Evolutionary conservation across 1,140 invertebrate species (phyloP).

Genomic region (Conus betulinus): DNA sequence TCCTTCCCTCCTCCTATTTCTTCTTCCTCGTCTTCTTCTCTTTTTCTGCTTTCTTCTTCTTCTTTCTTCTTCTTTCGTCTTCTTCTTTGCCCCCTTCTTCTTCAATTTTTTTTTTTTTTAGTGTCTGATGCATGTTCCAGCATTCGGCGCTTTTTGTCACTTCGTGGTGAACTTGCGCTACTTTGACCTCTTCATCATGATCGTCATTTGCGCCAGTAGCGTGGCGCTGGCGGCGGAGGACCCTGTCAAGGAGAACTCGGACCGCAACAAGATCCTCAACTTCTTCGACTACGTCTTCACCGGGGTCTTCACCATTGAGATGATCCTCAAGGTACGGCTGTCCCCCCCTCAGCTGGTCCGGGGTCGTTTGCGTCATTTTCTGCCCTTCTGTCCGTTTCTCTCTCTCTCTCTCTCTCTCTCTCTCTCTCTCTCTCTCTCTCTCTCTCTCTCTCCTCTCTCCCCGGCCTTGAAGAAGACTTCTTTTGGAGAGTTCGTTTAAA

Average conservation of each 20-base stretch:
- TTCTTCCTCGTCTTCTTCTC: too few species aligned
- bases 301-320: slow-evolving; percentile 99
- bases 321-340: slow-evolving; percentile 90
- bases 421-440: too few species aligned
- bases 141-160: slow-evolving; percentile 81
- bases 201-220: slow-evolving; percentile 97
- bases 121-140: slow-evolving; percentile 48
- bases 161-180: slow-evolving; percentile 98
- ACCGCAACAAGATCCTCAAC: slow-evolving; percentile 93
- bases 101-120: not conserved
- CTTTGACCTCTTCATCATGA: slow-evolving; percentile 99
- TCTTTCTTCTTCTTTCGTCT: too few species aligned
- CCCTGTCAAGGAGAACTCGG: slow-evolving; percentile 92
- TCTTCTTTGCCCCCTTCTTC: not conserved
- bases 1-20: too few species aligned
- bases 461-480: too few species aligned
- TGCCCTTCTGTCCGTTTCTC: too few species aligned
- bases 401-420: too few species aligned
- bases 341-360: too few species aligned
- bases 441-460: too few species aligned
- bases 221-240: slow-evolving; percentile 99
- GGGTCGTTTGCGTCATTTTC: too few species aligned
- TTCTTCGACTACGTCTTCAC: slow-evolving; percentile 99
- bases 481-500: too few species aligned
- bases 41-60: too few species aligned